Conservation (phyloP, 2,888 invertebrate species). For the Eustalomyia histrio region DNA sequence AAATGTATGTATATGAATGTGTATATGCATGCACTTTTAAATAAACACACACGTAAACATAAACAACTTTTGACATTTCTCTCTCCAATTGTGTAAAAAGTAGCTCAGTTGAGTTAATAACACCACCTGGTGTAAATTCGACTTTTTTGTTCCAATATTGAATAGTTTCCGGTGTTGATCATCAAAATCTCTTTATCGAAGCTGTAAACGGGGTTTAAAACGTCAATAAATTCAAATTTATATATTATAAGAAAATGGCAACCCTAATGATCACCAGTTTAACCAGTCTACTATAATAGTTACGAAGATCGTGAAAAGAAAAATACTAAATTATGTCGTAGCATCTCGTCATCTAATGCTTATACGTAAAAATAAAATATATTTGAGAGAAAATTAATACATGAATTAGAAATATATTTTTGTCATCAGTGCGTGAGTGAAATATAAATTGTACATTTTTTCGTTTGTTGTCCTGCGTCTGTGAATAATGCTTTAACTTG, state of each 20-base stretch:
- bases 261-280: conserved; percentile 23
- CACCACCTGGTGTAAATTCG: too few species aligned
- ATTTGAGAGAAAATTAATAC: neutral
- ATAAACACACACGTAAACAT: too few species aligned
- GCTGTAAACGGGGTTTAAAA: too few species aligned
- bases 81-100: too few species aligned
- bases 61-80: too few species aligned
- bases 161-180: too few species aligned
- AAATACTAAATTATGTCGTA: conserved; percentile 43
- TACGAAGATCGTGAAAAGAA: conserved; percentile 49
- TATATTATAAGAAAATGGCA: conserved; percentile 4
- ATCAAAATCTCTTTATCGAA: too few species aligned
- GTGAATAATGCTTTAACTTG: conserved; percentile 59
- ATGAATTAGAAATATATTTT: conserved; percentile 3
- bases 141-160: too few species aligned
- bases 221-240: too few species aligned
- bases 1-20: too few species aligned
- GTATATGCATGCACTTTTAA: too few species aligned
- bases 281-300: conserved; percentile 35
- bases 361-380: conserved; percentile 17
- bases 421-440: conserved; percentile 51
- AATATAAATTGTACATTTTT: conserved; percentile 17
- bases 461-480: conserved; percentile 46
- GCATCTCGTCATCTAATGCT: conserved; percentile 45
- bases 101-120: too few species aligned